phyloP scores from a whole-genome alignment of 2,113 vertebrate species.

The Scophthalmus maximus region DNA sequence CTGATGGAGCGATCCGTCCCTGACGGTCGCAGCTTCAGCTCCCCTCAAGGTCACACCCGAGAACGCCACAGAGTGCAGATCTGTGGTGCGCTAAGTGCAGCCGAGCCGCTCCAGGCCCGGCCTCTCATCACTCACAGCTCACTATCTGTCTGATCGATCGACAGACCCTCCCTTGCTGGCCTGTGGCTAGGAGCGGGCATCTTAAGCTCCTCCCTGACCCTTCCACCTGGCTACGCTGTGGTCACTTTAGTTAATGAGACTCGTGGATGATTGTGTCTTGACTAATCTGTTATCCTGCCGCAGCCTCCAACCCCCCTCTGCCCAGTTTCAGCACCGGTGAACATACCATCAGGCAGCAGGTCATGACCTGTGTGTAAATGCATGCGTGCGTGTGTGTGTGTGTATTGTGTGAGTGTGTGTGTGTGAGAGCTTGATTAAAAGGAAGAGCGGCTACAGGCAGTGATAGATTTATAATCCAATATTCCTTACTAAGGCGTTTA shows the following conservation, averaged over 20 bases:
- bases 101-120: constrained; percentile 1
- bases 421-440: constrained; percentile 10
- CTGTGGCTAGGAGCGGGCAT: constrained; percentile 12
- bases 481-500: constrained; percentile 31
- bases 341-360: constrained; percentile 31
- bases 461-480: constrained; percentile 60
- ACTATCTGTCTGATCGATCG: constrained; percentile 40
- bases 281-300: constrained; percentile 43
- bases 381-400: constrained; percentile 2
- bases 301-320: background rate
- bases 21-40: background rate
- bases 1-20: background rate
- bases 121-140: constrained; percentile 50
- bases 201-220: constrained; percentile 47
- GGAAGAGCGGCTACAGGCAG: background rate
- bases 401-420: too few species aligned
- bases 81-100: constrained; percentile 38
- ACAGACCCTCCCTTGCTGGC: too few species aligned
- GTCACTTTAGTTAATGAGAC: constrained; percentile 76
- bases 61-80: constrained; percentile 11
- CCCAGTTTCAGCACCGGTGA: background rate
- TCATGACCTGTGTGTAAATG: constrained; percentile 49
- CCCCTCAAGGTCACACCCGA: constrained; percentile 40
- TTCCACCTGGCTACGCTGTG: constrained; percentile 14
- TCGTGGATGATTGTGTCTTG: background rate